Evolutionary conservation across 2,797 vertebrate species (phyloP), one percentile per base, ranked within the genome.

Genomic region (Tokudaia muenninki): DNA sequence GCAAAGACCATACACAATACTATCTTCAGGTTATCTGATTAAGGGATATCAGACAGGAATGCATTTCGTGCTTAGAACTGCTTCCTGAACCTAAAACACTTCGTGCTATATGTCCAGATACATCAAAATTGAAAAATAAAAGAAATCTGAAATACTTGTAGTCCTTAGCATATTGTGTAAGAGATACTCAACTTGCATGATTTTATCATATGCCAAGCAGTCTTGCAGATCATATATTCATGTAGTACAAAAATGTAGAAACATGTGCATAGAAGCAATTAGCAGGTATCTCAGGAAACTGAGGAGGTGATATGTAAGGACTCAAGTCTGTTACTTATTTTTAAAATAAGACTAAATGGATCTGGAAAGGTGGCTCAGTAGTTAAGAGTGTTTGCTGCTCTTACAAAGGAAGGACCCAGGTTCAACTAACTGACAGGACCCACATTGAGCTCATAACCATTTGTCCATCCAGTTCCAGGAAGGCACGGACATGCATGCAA

Each of bases 231-330:
- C 41, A 91, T 22, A 22, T 59, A 82, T 26, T 52, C 6, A 4
- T 89, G 24, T 29, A 47, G 11, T 63, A 90, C n/a, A 90, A 87
- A 92, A 92, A 82, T 52, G 41, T 41, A 95, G 70, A 86, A 78
- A 72, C 4, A 90, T 74, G 87, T 92, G 86, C 50, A 70, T 14
- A 87, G 65, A 24, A 61, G 26, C 52, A 24, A 81, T 61, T 47
- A 86, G 84, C 50, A 81, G 50, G 75, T 52, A 80, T 70, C 34
- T 65, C 41, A 72, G 84, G 47, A 83, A 13, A 41, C 34, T 80
- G 41, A 65, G 19, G 57, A 81, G 41, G 29, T 77, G 31, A 55
- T 37, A 96, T 16, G n/a, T 41, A 59, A 41, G 55, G n/a, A 82
- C 87, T 84, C 50, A 90, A 75, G 41, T 72, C 16, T 90, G 9